Evolutionary conservation across 2,113 vertebrate genomes (phyloP).

Genomic region (Corydoras maculifer): DNA sequence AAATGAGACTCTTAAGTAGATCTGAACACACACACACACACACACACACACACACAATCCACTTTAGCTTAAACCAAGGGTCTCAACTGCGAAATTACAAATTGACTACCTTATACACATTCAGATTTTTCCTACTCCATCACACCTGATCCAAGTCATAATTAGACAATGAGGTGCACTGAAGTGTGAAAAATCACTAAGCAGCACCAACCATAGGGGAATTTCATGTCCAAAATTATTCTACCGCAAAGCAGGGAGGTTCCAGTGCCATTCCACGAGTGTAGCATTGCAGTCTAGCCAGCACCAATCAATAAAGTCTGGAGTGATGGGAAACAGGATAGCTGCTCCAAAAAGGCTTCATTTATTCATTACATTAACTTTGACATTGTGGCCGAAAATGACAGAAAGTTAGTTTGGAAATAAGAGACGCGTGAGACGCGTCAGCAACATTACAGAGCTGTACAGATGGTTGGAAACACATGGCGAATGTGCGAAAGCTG

Average conservation of each 20-base stretch:
- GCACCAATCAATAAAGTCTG: constrained; percentile 4
- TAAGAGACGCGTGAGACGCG: too few species aligned
- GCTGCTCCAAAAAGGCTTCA: neutral
- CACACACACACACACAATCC: neutral
- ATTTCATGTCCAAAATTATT: neutral
- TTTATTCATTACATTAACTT: constrained; percentile 1
- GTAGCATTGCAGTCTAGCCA: constrained; percentile 20
- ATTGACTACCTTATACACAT: neutral
- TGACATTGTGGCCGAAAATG: neutral
- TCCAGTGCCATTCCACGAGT: neutral
- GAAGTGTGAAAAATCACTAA: constrained; percentile 5
- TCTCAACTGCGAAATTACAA: neutral
- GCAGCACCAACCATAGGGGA: neutral
- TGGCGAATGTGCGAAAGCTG: too few species aligned
- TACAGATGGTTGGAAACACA: too few species aligned
- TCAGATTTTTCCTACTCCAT: neutral
- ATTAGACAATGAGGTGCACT: constrained; percentile 5
- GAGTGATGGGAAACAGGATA: neutral
- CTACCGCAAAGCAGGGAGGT: neutral
- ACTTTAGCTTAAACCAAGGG: neutral
- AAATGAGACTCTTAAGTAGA: constrained; percentile 15
- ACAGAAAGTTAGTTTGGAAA: too few species aligned
- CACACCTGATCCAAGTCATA: constrained; percentile 4
- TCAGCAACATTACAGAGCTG: too few species aligned
- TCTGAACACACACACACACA: neutral